Evolutionary conservation across 2,797 vertebrate genomes (phyloP).

Genomic region (Pseudomugil gertrudae): DNA sequence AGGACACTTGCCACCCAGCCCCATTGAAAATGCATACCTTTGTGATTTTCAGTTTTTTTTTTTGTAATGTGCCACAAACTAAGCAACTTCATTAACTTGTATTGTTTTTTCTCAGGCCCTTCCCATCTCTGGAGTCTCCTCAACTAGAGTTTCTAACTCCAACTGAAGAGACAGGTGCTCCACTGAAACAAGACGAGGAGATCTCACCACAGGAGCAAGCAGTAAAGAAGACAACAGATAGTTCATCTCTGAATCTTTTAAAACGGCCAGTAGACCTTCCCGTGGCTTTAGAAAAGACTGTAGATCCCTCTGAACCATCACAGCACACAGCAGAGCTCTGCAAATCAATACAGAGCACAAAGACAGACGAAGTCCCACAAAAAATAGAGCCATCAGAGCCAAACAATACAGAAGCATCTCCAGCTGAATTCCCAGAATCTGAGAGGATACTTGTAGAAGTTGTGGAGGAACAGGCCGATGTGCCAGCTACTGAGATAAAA

Average conservation of each 20-base stretch:
- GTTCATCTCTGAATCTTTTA: constrained; percentile 10
- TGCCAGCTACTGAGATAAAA: constrained; percentile 23
- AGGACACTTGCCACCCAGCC: no score
- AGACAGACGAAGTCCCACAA: constrained; percentile 10
- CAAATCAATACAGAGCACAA: constrained; percentile 21
- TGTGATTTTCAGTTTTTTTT: constrained; percentile 52
- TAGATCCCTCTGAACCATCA: constrained; percentile 31
- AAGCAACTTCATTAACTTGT: constrained; percentile 49
- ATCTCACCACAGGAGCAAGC: constrained; percentile 27
- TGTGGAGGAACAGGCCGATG: neutral
- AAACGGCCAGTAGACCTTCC: constrained; percentile 54
- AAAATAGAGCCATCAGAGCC: constrained; percentile 21
- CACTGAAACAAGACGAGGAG: constrained; percentile 43
- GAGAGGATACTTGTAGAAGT: neutral
- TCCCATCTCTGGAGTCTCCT: constrained; percentile 78
- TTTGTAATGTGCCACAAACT: constrained; percentile 45
- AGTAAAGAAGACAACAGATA: constrained; percentile 32
- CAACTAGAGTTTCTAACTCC: constrained; percentile 76
- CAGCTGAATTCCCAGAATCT: constrained; percentile 12
- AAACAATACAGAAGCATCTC: constrained; percentile 17
- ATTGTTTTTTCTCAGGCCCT: constrained; percentile 71
- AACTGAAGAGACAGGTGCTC: constrained; percentile 65
- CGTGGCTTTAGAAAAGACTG: constrained; percentile 36
- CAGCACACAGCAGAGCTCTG: constrained; percentile 12
- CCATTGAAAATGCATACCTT: constrained; percentile 39